Conservation (phyloP, 2,113 vertebrate species). For the Albula glossodonta region DNA sequence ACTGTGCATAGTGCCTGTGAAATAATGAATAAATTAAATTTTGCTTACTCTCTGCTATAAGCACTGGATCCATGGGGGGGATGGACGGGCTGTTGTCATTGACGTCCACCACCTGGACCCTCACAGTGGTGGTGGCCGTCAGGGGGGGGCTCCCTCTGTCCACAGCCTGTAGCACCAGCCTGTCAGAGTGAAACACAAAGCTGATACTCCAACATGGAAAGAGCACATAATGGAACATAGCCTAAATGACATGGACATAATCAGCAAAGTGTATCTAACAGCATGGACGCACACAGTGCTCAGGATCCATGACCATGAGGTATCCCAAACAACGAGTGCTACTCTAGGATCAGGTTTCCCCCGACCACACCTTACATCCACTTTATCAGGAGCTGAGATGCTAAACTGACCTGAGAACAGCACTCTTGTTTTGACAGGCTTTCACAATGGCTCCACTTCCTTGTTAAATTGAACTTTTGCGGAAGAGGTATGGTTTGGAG, state of each 20-base stretch:
- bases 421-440: no score
- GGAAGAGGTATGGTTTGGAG: not conserved
- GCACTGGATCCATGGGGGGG: conserved; percentile 67
- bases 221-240: no score
- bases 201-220: not conserved
- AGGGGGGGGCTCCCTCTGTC: conserved; percentile 82
- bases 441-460: no score
- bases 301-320: no score
- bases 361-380: no score
- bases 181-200: conserved; percentile 45
- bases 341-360: no score
- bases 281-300: not conserved
- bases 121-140: conserved; percentile 72
- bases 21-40: no score
- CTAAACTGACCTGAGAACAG: no score
- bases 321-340: no score
- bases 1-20: no score
- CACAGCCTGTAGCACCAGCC: conserved; percentile 81
- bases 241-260: not conserved
- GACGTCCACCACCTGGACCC: conserved; percentile 82
- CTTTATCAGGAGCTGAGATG: no score
- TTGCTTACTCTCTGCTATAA: conserved; percentile 84
- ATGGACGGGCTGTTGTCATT: conserved; percentile 87
- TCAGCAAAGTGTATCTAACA: not conserved
- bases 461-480: not conserved